Conservation (phyloP, 1,140 invertebrate genomes). For the Trissolcus basalis region DNA sequence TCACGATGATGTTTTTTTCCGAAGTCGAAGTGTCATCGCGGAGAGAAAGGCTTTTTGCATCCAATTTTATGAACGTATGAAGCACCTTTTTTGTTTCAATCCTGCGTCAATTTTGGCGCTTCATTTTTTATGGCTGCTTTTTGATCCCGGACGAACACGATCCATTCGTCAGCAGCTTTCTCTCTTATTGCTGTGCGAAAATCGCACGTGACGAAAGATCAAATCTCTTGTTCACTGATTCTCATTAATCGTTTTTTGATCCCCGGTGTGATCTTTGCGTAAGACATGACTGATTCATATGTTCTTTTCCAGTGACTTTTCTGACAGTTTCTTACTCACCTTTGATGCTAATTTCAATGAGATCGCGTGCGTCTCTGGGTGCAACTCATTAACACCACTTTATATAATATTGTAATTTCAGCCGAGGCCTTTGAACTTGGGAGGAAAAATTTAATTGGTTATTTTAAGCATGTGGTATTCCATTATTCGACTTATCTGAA, state of each 20-base stretch:
- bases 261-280: neutral
- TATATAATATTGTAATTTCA: no score
- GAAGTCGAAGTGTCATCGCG: slow-evolving; percentile 4
- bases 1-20: slow-evolving; percentile 26
- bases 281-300: no score
- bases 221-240: slow-evolving; percentile 19
- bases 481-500: no score
- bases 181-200: slow-evolving; percentile 14
- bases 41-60: slow-evolving; percentile 30
- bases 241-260: slow-evolving; percentile 23
- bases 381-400: no score
- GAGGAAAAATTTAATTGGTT: no score
- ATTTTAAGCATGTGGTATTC: no score
- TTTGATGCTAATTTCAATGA: slow-evolving; percentile 27
- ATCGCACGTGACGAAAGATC: slow-evolving; percentile 12
- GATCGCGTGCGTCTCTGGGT: neutral
- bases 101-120: slow-evolving; percentile 2
- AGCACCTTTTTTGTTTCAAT: slow-evolving; percentile 21
- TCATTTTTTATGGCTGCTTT: neutral
- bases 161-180: slow-evolving; percentile 8
- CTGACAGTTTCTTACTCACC: slow-evolving; percentile 21
- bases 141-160: neutral
- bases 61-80: slow-evolving; percentile 11
- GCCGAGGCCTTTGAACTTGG: no score
- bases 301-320: no score